A percentile compares a stretch with the other conserved stretches of the same genome.
phyloP scores from a whole-genome alignment of 2,113 vertebrate species.

The Heterocephalus glaber region DNA sequence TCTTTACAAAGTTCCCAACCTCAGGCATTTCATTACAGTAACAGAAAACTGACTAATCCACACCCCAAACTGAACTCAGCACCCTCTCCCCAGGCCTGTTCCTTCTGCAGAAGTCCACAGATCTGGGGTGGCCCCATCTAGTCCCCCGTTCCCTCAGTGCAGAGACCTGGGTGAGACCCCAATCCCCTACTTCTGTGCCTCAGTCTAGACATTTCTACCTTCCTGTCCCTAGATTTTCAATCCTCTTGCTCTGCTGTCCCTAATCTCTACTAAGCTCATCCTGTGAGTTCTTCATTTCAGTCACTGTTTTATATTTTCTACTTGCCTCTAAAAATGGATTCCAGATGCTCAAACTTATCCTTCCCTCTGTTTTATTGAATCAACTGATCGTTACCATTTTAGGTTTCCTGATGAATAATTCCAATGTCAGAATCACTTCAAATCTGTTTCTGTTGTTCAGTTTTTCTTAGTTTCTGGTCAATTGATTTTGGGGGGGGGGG shows the following conservation, averaged over 20 bases:
- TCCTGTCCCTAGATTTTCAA: neutral
- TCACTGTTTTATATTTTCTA: neutral
- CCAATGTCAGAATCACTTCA: neutral
- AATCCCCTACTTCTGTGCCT: neutral
- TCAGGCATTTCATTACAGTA: neutral
- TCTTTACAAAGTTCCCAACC: neutral
- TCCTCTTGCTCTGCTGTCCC: neutral
- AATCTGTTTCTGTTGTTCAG: neutral
- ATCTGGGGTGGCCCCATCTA: neutral
- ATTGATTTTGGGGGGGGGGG: too few relatives aligned
- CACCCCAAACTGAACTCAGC: neutral
- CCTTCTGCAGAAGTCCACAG: neutral
- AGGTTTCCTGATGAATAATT: neutral
- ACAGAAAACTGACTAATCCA: neutral
- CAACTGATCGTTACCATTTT: neutral
- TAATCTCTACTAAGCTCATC: neutral
- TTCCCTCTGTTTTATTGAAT: neutral
- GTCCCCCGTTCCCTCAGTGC: neutral
- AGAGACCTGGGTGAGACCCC: neutral
- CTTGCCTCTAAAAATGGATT: constrained; percentile 11
- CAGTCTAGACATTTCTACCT: neutral
- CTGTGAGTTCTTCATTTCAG: neutral
- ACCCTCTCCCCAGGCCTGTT: neutral
- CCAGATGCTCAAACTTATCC: neutral
- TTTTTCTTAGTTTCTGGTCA: neutral